Evolutionary conservation across 1,140 invertebrate species (phyloP), one percentile per base, ranked within the genome.

Genomic region (Procambarus clarkii): DNA sequence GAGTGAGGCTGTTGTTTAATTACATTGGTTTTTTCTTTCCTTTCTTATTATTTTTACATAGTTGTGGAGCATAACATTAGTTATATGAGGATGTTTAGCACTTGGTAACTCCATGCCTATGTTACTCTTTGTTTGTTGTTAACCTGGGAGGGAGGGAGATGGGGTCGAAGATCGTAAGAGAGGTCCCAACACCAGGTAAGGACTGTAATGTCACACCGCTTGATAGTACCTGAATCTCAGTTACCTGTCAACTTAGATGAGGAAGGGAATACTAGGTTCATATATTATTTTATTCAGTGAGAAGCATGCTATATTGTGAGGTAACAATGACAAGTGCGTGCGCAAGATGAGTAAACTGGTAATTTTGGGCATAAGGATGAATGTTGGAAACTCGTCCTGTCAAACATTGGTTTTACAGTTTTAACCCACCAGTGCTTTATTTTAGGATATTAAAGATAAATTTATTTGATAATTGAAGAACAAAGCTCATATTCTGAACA

Each of bases 21-120:
- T 81, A 81, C 48, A 81, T 81, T 54, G 50, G 46, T 50, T 79
- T 50, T 18, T 50, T 79, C 21, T 79, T 79, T 9, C 11, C 46
- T 85, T 21, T 69, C 48, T 69, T 71, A 74, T 81, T 34, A 34
- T 71, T 85, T 45, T 69, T 85, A 74, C 69, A 45, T 85, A 74
- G 44, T 85, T 85, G 83, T 71, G 69, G 69, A 74, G 64, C 64
- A 45, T 85, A 71, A 74, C 83, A 71, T 71, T 85, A 85, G 83
- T 34, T 34, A 21, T 85, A 15, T 74, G 69, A 74, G n/a, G 69
- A 74, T 85, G 64, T 85, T 74, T 85, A 85, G 83, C 83, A 85
- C 64, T 85, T 85, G 83, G 46, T 69, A 69, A 85, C 69, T 76
- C 69, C 34, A 74, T 85, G 60, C 60, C 83, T 48, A 48, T 24